Percentiles rank a stretch among this genome's conserved stretches.
These are phyloP conservation scores for Acrocephalus scirpaceus DNA, from an alignment of 2,797 vertebrate genomes.

Conservation along the genomic window DNA sequence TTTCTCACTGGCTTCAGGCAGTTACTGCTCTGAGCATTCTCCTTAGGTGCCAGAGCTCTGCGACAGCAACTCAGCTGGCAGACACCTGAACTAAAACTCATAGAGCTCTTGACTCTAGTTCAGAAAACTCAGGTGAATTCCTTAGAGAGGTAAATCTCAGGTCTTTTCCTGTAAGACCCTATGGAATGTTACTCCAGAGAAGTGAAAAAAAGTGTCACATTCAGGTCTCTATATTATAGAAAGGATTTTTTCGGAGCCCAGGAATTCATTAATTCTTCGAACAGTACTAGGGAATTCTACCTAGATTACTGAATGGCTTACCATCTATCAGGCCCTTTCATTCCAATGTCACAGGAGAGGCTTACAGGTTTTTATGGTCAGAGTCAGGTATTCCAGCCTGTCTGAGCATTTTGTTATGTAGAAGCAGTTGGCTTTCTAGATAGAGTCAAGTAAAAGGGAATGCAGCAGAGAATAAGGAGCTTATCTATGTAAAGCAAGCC, in stretches of 20 bases:
- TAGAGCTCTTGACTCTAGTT: background rate
- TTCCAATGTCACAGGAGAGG: background rate
- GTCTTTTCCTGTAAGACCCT: background rate
- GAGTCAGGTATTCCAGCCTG: conserved; percentile 4
- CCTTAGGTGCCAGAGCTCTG: background rate
- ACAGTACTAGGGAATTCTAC: background rate
- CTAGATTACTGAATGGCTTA: background rate
- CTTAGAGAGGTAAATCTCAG: background rate
- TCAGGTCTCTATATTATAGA: background rate
- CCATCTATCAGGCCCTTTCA: background rate
- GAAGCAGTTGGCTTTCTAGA: background rate
- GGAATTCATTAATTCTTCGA: conserved; percentile 1
- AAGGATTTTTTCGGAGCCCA: background rate
- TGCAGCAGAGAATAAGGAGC: background rate
- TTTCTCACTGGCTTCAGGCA: background rate
- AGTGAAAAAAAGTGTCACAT: background rate
- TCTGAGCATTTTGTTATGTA: background rate
- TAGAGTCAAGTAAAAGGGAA: background rate
- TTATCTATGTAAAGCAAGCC: background rate
- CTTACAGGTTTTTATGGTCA: background rate
- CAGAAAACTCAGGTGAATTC: background rate
- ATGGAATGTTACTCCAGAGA: background rate
- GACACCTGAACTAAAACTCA: background rate
- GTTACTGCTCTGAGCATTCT: background rate
- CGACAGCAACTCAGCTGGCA: background rate